Evolutionary conservation across 53 echinoderm and acorn worm species (phyloP).

Genomic region (Glandiceps talaboti): DNA sequence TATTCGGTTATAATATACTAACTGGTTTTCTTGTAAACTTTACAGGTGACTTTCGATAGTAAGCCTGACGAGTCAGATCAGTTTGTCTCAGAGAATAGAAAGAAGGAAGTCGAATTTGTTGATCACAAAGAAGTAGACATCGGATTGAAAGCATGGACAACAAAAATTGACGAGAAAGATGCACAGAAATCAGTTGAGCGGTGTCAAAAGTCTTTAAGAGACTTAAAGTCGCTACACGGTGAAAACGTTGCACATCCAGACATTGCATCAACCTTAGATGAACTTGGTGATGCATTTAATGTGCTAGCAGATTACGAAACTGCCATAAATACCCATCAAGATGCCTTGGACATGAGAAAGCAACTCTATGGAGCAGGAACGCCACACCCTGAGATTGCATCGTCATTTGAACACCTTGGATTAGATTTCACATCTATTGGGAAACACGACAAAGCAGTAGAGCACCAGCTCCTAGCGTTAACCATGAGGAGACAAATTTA

Average conservation of each 20-base stretch:
- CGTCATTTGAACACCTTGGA: neutral
- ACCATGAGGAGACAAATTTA: neutral
- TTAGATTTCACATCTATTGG: neutral
- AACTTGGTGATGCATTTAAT: neutral
- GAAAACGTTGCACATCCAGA: neutral
- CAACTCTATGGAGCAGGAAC: neutral
- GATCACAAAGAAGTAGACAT: too few species aligned
- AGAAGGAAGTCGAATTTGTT: too few species aligned
- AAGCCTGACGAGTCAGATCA: too few species aligned
- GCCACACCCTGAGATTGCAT: neutral
- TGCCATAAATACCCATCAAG: neutral
- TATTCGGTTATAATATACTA: too few species aligned
- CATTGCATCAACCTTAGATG: neutral
- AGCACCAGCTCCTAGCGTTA: neutral
- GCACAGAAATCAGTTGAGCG: neutral
- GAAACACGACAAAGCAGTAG: neutral
- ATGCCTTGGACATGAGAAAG: neutral
- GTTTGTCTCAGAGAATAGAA: too few species aligned
- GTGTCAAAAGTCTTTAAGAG: neutral
- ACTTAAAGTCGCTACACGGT: neutral
- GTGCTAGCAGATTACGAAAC: neutral
- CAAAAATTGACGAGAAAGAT: too few species aligned
- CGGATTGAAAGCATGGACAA: too few species aligned
- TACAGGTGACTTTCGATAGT: too few species aligned
- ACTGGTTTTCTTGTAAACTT: too few species aligned